Conservation (phyloP, 1,140 invertebrate genomes). For the Drosophila watanabei region DNA sequence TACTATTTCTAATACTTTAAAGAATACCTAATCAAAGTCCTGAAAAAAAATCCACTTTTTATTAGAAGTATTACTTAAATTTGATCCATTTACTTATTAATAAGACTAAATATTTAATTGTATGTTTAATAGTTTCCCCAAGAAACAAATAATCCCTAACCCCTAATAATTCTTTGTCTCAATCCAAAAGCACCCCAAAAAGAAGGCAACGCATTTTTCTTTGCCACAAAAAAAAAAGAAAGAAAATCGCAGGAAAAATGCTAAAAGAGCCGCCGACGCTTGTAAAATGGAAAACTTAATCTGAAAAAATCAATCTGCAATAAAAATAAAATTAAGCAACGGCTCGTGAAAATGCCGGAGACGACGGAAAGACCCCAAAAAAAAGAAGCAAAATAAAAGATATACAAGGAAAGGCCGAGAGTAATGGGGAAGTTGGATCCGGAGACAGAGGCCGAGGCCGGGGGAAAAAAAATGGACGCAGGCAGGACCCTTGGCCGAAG, state of each 20-base stretch:
- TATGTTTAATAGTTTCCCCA: not conserved
- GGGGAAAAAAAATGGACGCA: conserved; percentile 42
- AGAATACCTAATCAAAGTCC: not conserved
- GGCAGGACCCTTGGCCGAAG: conserved; percentile 44
- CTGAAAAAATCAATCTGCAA: conserved; percentile 83
- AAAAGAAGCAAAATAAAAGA: conserved; percentile 15
- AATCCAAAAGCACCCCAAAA: conserved; percentile 15
- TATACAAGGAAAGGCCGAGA: conserved; percentile 3
- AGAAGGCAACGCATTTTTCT: conserved; percentile 43
- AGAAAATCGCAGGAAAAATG: conserved; percentile 1
- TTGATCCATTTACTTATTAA: not conserved
- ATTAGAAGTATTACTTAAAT: not conserved
- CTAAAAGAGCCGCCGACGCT: conserved; percentile 17
- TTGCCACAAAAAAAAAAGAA: conserved; percentile 3
- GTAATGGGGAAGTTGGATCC: conserved; percentile 2
- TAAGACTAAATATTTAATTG: not conserved
- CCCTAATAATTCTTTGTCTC: too few relatives aligned
- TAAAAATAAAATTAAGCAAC: conserved; percentile 82
- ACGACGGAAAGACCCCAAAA: conserved; percentile 18
- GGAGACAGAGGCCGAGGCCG: conserved; percentile 18
- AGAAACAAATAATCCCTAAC: not conserved
- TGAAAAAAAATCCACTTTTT: not conserved
- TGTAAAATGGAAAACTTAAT: conserved; percentile 73
- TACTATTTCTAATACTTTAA: too few relatives aligned
- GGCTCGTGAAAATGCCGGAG: conserved; percentile 54